Base-by-base conservation (phyloP, 2,888 invertebrate species). In the Nysson spinosus region DNA sequence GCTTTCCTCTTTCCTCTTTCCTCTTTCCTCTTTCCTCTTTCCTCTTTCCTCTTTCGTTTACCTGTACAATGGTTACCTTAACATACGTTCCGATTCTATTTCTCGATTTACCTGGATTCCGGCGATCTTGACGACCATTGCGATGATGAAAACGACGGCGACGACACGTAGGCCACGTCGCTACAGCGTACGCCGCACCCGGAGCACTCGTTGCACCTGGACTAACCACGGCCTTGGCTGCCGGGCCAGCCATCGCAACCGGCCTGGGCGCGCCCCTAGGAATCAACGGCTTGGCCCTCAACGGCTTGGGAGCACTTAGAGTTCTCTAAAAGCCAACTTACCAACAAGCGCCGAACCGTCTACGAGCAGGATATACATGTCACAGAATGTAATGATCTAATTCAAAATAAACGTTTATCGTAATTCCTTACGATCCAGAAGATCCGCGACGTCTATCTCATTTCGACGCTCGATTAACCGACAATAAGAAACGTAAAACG, bases 301-400 rank as follows among this genome's bases (percentile, higher is more conserved):
- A 65, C 11, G 69, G 69, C 4, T 22, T 61, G 19, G 72, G 72
- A 7, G 49, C 55, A 4, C 12, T 72, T 52, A 72, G 51, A 43
- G 60, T 72, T 14, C n/a, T 72, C 34, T 72, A 71, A 72, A 14
- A 14, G 12, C 2, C 3, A 19, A n/a, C 7, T 0, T 14, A 17
- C 4, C 12, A 28, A 3, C 39, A 44, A 16, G 14, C 35, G 4
- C 37, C 3, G 16, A 44, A 49, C 19, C 39, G 46, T 44, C 44
- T 14, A 11, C 12, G 37, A 40, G 9, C 1, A 1, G 24, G 12
- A 68, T 60, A 37, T 47, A 46, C 35, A 40, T 68, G 64, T 67
- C 67, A 68, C 67, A 65, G 55, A 65, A 68, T 68, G 67, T 65
- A 68, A 60, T 54, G 60, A 42, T 32, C 39, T 47, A 60, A 50